Evolutionary conservation across 2,888 invertebrate genomes (phyloP), one percentile per base, ranked within the genome.

Genomic region (Exephanes ischioxanthus): DNA sequence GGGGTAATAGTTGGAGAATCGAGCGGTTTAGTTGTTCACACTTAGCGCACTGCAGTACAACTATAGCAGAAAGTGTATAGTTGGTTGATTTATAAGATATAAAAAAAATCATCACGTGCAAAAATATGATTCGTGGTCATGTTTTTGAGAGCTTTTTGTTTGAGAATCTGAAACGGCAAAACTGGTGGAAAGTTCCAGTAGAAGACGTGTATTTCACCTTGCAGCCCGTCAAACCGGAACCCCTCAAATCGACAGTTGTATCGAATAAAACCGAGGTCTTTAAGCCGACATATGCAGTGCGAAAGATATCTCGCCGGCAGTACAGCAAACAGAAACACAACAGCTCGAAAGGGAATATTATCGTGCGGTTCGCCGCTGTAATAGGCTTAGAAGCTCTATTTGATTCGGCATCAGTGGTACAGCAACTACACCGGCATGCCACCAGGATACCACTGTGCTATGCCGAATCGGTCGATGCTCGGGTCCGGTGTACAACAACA

Each of bases 351-450:
- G 81, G 88, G 90, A 91, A 92, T 93, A 92, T 93, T 92, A 92
- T 92, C 91, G 90, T 92, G 91, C 89, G 88, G 80, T 77, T 58
- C 66, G 37, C 73, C 86, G 53, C 68, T 84, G 89, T 93, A 93
- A 93, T 92, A 92, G 91, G 92, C 93, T 93, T 92, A 92, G 89
- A 88, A 86, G 85, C 86, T 87, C 80, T 85, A 81, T 85, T 86
- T 85, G 85, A 88, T 83, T 86, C 86, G 61, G 81, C 72, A 85
- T 85, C 70, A 71, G 77, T 45, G 45, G 75, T 66, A 51, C 48
- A 76, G 68, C 53, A 68, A 73, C 33, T 26, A 30, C 77, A 78
- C 77, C 73, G 55, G 83, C 67, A 55, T 86, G 80, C 68, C 77
- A 80, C 80, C 14, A 70, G 80, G 73, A 80, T 80, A 77, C n/a